These are phyloP conservation scores for Polyergus mexicanus DNA, from an alignment of 1,140 invertebrate genomes.

Conservation along the genomic window DNA sequence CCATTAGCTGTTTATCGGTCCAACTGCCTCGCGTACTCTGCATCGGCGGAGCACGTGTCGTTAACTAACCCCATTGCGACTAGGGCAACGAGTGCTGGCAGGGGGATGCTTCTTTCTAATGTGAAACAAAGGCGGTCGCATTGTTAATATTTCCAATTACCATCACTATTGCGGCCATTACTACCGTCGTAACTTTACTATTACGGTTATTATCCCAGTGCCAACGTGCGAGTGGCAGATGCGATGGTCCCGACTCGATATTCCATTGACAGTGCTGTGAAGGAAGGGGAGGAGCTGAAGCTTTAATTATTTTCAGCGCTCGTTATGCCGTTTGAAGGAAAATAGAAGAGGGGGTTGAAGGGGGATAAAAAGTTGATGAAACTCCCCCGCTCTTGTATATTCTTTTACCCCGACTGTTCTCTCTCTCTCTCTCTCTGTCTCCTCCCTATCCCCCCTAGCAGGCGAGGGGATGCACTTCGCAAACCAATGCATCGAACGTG, in stretches of 20 bases:
- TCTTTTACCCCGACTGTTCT: not conserved
- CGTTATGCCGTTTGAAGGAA: slow-evolving; percentile 23
- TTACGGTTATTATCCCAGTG: slow-evolving; percentile 40
- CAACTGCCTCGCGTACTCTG: too few relatives aligned
- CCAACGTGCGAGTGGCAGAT: slow-evolving; percentile 9
- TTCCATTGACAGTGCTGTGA: slow-evolving; percentile 12
- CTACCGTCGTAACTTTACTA: slow-evolving; percentile 51
- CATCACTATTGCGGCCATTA: slow-evolving; percentile 39
- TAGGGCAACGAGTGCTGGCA: not conserved
- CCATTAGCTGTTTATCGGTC: not conserved
- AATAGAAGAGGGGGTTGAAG: not conserved
- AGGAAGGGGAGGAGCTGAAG: not conserved
- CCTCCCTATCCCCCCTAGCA: not conserved
- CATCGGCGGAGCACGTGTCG: slow-evolving; percentile 29
- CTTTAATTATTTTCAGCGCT: slow-evolving; percentile 52
- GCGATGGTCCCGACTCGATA: slow-evolving; percentile 33
- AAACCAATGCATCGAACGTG: slow-evolving; percentile 5
- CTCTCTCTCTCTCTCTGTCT: not conserved
- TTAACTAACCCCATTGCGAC: slow-evolving; percentile 41
- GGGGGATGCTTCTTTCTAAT: slow-evolving; percentile 27
- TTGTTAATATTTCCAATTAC: slow-evolving; percentile 62
- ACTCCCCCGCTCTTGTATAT: not conserved
- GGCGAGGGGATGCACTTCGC: not conserved
- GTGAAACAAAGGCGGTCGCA: slow-evolving; percentile 43
- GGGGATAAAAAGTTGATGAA: slow-evolving; percentile 40